Evolutionary conservation across 1,140 invertebrate species (phyloP), one percentile per base, ranked within the genome.

Genomic region (Helicorthomorpha holstii): DNA sequence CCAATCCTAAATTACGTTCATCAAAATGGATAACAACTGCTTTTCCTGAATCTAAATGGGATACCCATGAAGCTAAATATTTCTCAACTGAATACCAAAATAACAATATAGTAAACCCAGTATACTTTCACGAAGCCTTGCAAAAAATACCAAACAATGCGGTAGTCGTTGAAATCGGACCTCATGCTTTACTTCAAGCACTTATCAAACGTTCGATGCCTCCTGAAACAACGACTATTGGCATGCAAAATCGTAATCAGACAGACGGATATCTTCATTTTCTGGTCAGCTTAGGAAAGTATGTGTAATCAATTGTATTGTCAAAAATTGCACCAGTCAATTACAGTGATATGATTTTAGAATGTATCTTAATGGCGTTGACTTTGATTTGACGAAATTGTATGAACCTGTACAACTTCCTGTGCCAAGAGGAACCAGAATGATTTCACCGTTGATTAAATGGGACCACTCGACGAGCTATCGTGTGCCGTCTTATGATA

Each of bases 41-140:
- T 14, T 82, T 97, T 56, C 85, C 89, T 0, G 80, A 91, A 66
- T 68, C 70, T 0, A 72, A 79, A 19, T 94, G 90, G 89, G 70
- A 74, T 23, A 75, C 79, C 0, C 73, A 81, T 0, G 59, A 88
- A 58, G 86, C 89, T 0, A 75, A 81, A 61, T 71, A 79, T 49
- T 91, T 85, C 38, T 92, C 89, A 43, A 80, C 87, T 4, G 85
- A 82, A 22, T 98, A 98, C 68, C 88, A 94, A 65, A 89, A 94
- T 0, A 95, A 96, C 72, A 98, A 98, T 68, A 71, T 97, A 41
- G 72, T 94, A 22, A 71, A 64, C 56, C 72, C 74, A 48, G 72
- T 79, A 0, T 60, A 75, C 45, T 79, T 80, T 61, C 66, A 75
- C 55, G 87, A 92, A 61, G 89, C 83, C 23, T 59, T 95, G 29